Evolutionary conservation across 2,797 vertebrate genomes (phyloP).

Genomic region (Coendou prehensilis): DNA sequence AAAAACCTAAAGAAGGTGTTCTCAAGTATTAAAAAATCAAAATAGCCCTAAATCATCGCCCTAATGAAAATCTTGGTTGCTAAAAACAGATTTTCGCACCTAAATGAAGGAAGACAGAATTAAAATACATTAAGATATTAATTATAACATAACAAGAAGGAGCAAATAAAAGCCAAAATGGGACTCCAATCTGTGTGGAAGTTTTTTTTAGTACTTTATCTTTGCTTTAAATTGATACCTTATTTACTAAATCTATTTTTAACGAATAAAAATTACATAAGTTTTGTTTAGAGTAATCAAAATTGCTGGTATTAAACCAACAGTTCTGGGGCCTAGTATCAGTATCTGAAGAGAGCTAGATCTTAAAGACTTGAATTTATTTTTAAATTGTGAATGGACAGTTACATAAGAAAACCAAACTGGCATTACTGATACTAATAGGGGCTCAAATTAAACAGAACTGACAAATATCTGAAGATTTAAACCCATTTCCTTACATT

Average conservation of each 20-base stretch:
- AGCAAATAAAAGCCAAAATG: background rate
- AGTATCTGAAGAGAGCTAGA: conserved; percentile 28
- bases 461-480: conserved; percentile 57
- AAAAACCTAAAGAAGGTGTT: conserved; percentile 36
- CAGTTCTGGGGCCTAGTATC: background rate
- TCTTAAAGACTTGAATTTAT: conserved; percentile 45
- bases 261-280: conserved; percentile 28
- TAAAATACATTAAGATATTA: conserved; percentile 44
- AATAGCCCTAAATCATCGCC: background rate
- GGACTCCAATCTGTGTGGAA: background rate
- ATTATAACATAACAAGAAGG: conserved; percentile 13
- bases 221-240: conserved; percentile 39
- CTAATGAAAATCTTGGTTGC: background rate
- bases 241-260: conserved; percentile 53
- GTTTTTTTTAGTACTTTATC: conserved; percentile 4
- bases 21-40: conserved; percentile 52
- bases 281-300: conserved; percentile 46
- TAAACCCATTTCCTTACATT: conserved; percentile 38
- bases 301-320: conserved; percentile 48
- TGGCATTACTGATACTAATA: conserved; percentile 39
- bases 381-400: conserved; percentile 63
- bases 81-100: conserved; percentile 48
- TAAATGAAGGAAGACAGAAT: background rate
- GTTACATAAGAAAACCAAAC: conserved; percentile 43
- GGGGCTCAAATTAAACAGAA: conserved; percentile 58